These are phyloP conservation scores for Euclidia mi DNA, from an alignment of 2,888 invertebrate species.

Conservation along the genomic window DNA sequence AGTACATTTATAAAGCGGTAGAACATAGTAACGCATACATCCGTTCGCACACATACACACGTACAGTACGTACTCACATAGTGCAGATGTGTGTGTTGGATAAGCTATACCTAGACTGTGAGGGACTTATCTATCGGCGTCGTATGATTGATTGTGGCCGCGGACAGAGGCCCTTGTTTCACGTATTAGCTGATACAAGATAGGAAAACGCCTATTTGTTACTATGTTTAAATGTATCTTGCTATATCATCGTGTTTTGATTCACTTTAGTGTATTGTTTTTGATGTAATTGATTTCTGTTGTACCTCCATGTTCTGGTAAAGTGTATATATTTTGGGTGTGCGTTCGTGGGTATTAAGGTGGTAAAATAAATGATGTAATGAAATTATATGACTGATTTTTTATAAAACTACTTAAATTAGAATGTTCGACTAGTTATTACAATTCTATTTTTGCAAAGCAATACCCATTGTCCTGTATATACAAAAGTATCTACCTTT, in stretches of 20 bases:
- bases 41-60: neutral
- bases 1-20: too few relatives aligned
- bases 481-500: too few relatives aligned
- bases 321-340: too few relatives aligned
- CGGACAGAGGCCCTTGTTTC: constrained; percentile 41
- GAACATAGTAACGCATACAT: too few relatives aligned
- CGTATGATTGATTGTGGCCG: constrained; percentile 56
- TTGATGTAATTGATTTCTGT: constrained; percentile 33
- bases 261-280: constrained; percentile 22
- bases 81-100: neutral
- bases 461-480: too few relatives aligned
- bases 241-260: constrained; percentile 34
- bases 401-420: too few relatives aligned
- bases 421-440: too few relatives aligned
- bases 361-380: too few relatives aligned
- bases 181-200: constrained; percentile 46
- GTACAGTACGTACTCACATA: neutral
- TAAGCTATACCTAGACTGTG: constrained; percentile 8
- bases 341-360: too few relatives aligned
- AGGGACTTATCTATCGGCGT: constrained; percentile 33
- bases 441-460: too few relatives aligned
- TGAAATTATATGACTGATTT: too few relatives aligned
- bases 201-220: constrained; percentile 45
- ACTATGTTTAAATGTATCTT: constrained; percentile 27
- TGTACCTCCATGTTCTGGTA: constrained; percentile 42